Percentiles rank a stretch among this genome's conserved stretches.
phyloP scores from a whole-genome alignment of 2,888 invertebrate genomes.

The Penaeus monodon region DNA sequence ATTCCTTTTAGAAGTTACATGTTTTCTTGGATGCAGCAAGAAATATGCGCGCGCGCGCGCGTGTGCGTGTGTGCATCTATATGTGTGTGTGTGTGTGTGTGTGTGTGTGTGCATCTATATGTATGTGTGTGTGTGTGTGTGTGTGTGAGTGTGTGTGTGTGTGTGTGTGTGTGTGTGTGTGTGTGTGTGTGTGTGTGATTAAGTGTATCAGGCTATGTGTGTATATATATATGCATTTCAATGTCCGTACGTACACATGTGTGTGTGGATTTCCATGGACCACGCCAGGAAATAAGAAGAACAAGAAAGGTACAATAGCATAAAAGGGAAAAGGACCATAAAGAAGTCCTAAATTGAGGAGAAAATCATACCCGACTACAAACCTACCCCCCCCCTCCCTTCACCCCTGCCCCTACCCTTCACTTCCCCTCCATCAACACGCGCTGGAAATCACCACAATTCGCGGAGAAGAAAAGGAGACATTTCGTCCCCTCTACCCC shows the following conservation, averaged over 20 bases:
- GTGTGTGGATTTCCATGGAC: background rate
- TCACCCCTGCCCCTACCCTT: no score
- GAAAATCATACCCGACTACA: no score
- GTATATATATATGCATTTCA: background rate
- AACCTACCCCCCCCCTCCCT: no score
- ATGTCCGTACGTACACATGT: background rate
- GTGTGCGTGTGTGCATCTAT: background rate
- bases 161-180: background rate
- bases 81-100: background rate
- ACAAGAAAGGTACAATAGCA: no score
- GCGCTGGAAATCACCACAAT: no score
- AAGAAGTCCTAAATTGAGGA: no score
- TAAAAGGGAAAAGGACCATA: no score
- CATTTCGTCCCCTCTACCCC: no score
- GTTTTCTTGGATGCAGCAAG: background rate
- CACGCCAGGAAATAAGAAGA: no score
- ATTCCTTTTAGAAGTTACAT: background rate
- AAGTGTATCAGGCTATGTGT: background rate
- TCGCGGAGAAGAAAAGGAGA: no score
- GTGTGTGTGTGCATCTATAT: background rate
- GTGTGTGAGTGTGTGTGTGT: background rate
- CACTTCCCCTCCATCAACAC: no score
- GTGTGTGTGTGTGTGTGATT: slow-evolving; percentile 2
- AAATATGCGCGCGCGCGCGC: background rate
- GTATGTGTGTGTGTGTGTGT: slow-evolving; percentile 9